A percentile compares a stretch with the other conserved stretches of the same genome.
Conservation (phyloP, 2,113 vertebrate species). For the Sigmodon hispidus region DNA sequence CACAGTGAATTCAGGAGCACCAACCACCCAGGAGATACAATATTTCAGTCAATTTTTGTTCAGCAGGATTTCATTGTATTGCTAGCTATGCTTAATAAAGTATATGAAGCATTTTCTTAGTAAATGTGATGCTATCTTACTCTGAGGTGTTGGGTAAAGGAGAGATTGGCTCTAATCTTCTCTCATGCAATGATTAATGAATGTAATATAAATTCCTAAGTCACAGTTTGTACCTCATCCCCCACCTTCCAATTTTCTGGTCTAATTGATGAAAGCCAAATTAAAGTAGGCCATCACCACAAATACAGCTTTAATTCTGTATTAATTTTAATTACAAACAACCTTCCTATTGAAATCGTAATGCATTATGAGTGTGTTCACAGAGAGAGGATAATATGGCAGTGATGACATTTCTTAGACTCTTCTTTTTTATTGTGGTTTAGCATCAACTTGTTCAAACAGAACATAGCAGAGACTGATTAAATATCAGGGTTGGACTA, state of each 20-base stretch:
- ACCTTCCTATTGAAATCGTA: conserved; percentile 81
- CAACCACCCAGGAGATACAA: neutral
- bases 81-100: neutral
- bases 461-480: conserved; percentile 85
- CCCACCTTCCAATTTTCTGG: conserved; percentile 48
- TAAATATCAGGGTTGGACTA: conserved; percentile 88
- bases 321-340: conserved; percentile 88
- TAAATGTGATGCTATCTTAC: conserved; percentile 29
- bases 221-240: conserved; percentile 63
- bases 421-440: conserved; percentile 75
- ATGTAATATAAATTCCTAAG: conserved; percentile 71
- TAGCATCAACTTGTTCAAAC: conserved; percentile 85
- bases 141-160: conserved; percentile 62
- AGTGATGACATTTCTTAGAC: conserved; percentile 84
- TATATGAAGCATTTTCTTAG: neutral
- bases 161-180: conserved; percentile 77
- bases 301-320: conserved; percentile 85
- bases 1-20: neutral
- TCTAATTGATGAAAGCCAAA: conserved; percentile 76
- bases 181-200: conserved; percentile 82
- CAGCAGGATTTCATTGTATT: neutral
- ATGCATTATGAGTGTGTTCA: conserved; percentile 79
- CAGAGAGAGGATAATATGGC: conserved; percentile 76
- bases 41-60: neutral
- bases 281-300: conserved; percentile 81